These are phyloP conservation scores for Drosophila eohydei DNA, from an alignment of 2,888 invertebrate species.

Conservation along the genomic window DNA sequence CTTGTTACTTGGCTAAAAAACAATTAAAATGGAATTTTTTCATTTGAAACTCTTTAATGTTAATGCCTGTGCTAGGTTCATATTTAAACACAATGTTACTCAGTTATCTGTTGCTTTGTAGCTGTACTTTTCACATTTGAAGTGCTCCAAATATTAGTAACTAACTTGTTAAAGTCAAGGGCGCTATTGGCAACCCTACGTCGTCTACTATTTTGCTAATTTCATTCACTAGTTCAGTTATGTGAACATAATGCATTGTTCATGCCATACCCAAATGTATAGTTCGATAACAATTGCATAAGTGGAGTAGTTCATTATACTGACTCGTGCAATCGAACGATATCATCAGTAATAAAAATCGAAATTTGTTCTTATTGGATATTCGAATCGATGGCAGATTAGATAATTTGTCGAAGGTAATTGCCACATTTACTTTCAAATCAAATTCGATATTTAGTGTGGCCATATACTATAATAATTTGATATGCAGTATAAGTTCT, in stretches of 20 bases:
- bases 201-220: too few relatives aligned
- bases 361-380: neutral
- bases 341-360: too few relatives aligned
- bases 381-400: neutral
- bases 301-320: neutral
- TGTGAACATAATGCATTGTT: neutral
- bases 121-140: neutral
- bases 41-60: conserved; percentile 18
- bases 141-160: neutral
- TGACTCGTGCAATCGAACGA: neutral
- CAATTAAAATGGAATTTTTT: conserved; percentile 63
- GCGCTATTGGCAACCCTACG: too few relatives aligned
- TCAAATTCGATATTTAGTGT: neutral
- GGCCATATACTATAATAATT: too few relatives aligned
- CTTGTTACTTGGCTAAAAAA: conserved; percentile 51
- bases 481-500: neutral
- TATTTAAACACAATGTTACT: neutral
- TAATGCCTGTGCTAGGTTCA: neutral
- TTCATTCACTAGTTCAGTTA: neutral
- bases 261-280: neutral
- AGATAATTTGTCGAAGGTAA: neutral
- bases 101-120: conserved; percentile 4
- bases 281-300: neutral
- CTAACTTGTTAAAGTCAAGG: too few relatives aligned
- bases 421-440: too few relatives aligned